These are phyloP conservation scores for Seriola rivoliana DNA, from an alignment of 2,113 vertebrate genomes.

Conservation along the genomic window DNA sequence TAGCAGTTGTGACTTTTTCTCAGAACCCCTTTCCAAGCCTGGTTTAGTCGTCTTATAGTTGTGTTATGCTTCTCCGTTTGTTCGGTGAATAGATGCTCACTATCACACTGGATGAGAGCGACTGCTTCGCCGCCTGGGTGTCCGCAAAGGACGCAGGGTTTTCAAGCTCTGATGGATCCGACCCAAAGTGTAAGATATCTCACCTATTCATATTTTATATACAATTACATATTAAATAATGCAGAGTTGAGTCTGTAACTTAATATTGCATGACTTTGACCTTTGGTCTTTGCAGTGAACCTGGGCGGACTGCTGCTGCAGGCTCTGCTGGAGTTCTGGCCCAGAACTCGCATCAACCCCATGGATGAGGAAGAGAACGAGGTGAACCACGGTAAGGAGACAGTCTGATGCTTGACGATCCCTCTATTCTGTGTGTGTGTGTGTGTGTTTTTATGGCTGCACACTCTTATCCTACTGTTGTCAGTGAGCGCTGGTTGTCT, in stretches of 20 bases:
- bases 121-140: slow-evolving; percentile 99
- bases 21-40: background rate
- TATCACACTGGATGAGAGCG: slow-evolving; percentile 97
- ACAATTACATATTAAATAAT: background rate
- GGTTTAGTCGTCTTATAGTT: background rate
- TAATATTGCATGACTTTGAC: background rate
- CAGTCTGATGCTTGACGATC: background rate
- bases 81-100: slow-evolving; percentile 91
- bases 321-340: slow-evolving; percentile 97
- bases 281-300: slow-evolving; percentile 86
- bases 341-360: slow-evolving; percentile 95
- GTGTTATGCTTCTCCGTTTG: background rate
- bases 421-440: no score
- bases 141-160: slow-evolving; percentile 98
- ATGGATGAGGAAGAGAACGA: slow-evolving; percentile 99
- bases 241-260: background rate
- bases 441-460: no score
- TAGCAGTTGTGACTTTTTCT: background rate
- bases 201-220: background rate
- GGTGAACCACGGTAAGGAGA: slow-evolving; percentile 88
- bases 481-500: background rate
- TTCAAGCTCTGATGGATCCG: slow-evolving; percentile 95
- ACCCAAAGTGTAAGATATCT: slow-evolving; percentile 93
- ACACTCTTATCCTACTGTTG: background rate
- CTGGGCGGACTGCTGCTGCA: slow-evolving; percentile 96